These are phyloP conservation scores for Rhodinocichla rosea DNA, from an alignment of 2,113 vertebrate species.

Conservation along the genomic window DNA sequence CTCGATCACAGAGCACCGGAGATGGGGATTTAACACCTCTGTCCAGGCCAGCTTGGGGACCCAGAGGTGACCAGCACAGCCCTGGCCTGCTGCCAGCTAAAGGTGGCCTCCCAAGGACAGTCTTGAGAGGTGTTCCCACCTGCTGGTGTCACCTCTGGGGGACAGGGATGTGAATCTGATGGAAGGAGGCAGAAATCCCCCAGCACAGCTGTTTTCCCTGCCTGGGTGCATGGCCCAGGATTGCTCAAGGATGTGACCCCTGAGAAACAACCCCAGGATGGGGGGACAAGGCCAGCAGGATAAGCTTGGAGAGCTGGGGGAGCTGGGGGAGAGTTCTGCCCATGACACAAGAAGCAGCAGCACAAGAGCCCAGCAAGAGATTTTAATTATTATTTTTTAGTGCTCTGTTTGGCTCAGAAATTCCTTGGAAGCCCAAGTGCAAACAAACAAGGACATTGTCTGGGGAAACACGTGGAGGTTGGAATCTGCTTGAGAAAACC, in stretches of 20 bases:
- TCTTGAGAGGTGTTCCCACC: background rate
- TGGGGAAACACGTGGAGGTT: background rate
- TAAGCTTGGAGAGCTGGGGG: background rate
- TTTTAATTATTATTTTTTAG: background rate
- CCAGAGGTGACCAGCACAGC: background rate
- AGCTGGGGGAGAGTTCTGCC: background rate
- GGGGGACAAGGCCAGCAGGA: background rate
- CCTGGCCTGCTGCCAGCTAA: background rate
- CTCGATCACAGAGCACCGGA: background rate
- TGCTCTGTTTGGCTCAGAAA: conserved; percentile 13
- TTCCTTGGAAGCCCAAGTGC: background rate
- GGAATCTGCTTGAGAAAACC: background rate
- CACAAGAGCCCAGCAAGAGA: background rate
- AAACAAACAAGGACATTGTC: conserved; percentile 28
- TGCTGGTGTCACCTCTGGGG: background rate
- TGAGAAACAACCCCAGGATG: background rate
- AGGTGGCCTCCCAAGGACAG: background rate
- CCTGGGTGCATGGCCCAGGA: background rate
- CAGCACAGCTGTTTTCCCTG: background rate
- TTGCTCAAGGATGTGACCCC: background rate
- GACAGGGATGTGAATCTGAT: rapidly evolving
- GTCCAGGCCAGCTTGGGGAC: background rate
- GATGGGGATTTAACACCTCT: background rate
- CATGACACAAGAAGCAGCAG: background rate
- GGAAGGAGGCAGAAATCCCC: background rate